phyloP scores from a whole-genome alignment of 1,140 invertebrate genomes.

The Cardiocondyla obscurior region DNA sequence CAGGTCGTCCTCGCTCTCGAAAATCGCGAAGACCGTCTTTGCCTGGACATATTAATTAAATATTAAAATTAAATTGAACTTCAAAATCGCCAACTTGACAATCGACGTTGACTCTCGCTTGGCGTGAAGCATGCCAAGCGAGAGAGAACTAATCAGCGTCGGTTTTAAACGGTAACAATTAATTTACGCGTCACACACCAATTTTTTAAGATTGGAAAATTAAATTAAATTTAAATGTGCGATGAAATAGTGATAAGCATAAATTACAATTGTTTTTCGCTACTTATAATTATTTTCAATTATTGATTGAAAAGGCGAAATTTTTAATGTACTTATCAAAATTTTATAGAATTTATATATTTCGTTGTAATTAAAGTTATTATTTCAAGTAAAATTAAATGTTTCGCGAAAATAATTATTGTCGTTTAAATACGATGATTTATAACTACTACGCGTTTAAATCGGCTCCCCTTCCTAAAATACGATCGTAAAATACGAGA shows the following conservation, averaged over 20 bases:
- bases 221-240: neutral
- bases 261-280: neutral
- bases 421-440: neutral
- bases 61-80: no score
- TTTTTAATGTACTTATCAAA: neutral
- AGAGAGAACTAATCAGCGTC: no score
- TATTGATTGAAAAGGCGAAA: neutral
- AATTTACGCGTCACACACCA: no score
- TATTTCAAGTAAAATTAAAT: neutral
- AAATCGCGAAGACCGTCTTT: no score
- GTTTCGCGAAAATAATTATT: neutral
- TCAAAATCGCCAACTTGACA: no score
- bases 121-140: no score
- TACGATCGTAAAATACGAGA: constrained; percentile 6
- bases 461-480: no score
- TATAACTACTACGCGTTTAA: neutral
- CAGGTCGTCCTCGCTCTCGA: no score
- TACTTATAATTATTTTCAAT: neutral
- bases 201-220: no score
- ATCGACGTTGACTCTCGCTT: no score
- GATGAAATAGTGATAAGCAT: neutral
- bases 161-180: no score
- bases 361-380: neutral
- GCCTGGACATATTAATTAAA: no score
- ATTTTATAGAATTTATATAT: constrained; percentile 2